Conservation (phyloP, 2,113 vertebrate species). For the Pimephales promelas region DNA sequence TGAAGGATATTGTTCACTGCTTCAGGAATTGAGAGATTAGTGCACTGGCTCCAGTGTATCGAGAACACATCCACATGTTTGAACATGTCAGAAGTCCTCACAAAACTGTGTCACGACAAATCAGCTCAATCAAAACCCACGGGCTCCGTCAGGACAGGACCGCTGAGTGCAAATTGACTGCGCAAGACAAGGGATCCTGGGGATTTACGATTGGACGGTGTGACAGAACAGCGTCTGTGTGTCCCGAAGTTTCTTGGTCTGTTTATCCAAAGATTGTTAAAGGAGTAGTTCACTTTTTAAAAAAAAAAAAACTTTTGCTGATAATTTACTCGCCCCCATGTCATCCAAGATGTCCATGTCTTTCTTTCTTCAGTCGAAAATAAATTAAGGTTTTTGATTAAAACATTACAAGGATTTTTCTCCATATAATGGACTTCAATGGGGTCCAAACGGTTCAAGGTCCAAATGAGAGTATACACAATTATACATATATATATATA, state of each 20-base stretch:
- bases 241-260: background rate
- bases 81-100: slow-evolving; percentile 16
- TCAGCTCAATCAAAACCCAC: slow-evolving; percentile 23
- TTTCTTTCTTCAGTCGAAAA: too few species aligned
- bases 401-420: too few species aligned
- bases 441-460: too few species aligned
- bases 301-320: too few species aligned
- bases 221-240: background rate
- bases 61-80: background rate
- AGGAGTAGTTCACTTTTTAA: too few species aligned
- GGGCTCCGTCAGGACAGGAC: slow-evolving; percentile 1
- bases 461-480: too few species aligned
- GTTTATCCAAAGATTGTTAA: background rate
- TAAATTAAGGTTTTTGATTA: too few species aligned
- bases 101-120: background rate
- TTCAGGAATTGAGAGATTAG: background rate
- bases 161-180: background rate
- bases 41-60: background rate
- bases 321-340: too few species aligned
- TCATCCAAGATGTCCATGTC: too few species aligned
- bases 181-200: background rate
- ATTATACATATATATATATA: too few species aligned
- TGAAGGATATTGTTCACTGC: background rate
- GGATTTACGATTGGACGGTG: background rate
- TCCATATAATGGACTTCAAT: too few species aligned